Conservation (phyloP, 1,140 invertebrate species). For the Eubasilissa regina region DNA sequence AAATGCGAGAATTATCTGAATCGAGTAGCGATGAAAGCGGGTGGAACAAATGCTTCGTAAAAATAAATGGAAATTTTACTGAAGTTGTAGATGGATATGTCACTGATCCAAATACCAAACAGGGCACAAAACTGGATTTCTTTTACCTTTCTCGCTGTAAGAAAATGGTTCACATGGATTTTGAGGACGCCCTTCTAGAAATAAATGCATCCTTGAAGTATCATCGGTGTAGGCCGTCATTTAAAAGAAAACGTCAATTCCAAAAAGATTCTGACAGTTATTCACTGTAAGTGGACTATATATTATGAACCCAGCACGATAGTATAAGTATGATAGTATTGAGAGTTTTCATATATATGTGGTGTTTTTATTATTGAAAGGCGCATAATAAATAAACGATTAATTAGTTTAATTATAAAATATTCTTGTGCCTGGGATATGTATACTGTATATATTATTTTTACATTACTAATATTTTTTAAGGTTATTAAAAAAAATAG, state of each 20-base stretch:
- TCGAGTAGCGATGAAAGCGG: neutral
- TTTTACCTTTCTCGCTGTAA: conserved; percentile 33
- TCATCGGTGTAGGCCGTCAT: conserved; percentile 12
- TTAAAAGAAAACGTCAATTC: neutral
- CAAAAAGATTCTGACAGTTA: neutral
- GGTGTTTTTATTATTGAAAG: too few relatives aligned
- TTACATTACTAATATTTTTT: neutral
- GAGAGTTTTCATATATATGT: too few relatives aligned
- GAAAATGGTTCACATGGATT: conserved; percentile 38
- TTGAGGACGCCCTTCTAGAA: conserved; percentile 25
- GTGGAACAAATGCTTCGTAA: conserved; percentile 22
- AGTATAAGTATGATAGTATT: too few relatives aligned
- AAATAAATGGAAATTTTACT: conserved; percentile 34
- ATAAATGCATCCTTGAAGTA: conserved; percentile 29
- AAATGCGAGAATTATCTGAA: neutral
- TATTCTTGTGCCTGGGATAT: too few relatives aligned
- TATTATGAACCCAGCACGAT: too few relatives aligned
- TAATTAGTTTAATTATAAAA: too few relatives aligned
- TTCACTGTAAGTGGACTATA: neutral
- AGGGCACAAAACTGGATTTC: conserved; percentile 15
- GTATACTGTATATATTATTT: too few relatives aligned
- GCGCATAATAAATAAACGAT: too few relatives aligned
- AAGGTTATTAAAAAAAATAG: neutral
- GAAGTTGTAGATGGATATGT: conserved; percentile 37
- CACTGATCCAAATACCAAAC: neutral